phyloP scores from a whole-genome alignment of 2,888 invertebrate species.

The Melanotus villosus region DNA sequence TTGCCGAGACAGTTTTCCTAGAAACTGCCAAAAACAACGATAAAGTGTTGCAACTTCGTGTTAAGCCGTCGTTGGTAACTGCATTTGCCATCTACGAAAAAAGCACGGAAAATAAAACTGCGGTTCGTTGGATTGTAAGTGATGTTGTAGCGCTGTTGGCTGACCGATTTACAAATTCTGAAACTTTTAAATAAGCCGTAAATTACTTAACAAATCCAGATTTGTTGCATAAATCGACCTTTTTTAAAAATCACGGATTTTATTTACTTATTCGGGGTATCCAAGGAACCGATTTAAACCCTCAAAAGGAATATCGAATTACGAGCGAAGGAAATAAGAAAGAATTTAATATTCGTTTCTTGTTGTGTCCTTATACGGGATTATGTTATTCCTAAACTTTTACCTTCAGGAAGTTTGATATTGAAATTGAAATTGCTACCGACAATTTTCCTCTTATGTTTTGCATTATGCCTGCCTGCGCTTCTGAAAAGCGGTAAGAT shows the following conservation, averaged over 20 bases:
- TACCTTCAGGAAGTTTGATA: slow-evolving; percentile 29
- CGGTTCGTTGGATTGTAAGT: not conserved
- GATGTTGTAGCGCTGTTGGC: too few relatives aligned
- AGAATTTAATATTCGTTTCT: slow-evolving; percentile 34
- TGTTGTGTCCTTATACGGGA: slow-evolving; percentile 4
- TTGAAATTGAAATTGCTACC: slow-evolving; percentile 20
- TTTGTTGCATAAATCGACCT: too few relatives aligned
- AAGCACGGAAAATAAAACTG: not conserved
- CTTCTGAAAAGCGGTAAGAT: too few relatives aligned
- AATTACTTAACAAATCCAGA: too few relatives aligned
- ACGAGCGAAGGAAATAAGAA: slow-evolving; percentile 23
- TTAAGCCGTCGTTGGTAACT: not conserved
- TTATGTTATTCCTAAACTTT: slow-evolving; percentile 26
- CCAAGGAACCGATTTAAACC: slow-evolving; percentile 17
- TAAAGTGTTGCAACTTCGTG: not conserved
- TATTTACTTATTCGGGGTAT: too few relatives aligned
- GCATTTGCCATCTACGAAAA: not conserved
- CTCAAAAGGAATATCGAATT: slow-evolving; percentile 19
- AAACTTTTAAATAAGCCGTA: too few relatives aligned
- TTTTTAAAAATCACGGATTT: too few relatives aligned
- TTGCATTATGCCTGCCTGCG: too few relatives aligned
- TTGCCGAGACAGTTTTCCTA: not conserved
- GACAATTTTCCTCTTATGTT: slow-evolving; percentile 2
- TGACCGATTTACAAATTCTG: too few relatives aligned
- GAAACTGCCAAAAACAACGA: not conserved